These are phyloP conservation scores for Poeciliopsis presidionis DNA, from an alignment of 2,797 vertebrate genomes.

Conservation along the genomic window DNA sequence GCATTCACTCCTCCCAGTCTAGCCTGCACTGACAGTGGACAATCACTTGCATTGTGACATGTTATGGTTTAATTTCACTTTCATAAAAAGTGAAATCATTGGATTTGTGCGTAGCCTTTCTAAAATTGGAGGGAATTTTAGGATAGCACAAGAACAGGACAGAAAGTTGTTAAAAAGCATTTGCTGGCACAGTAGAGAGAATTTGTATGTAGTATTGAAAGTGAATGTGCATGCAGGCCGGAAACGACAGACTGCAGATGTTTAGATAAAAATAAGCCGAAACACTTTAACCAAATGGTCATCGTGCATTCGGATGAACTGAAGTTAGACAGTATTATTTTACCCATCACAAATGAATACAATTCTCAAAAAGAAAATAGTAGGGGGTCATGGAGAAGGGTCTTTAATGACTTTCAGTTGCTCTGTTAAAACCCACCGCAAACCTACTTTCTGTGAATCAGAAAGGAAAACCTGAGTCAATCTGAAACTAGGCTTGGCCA, in stretches of 20 bases:
- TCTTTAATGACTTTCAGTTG: not conserved
- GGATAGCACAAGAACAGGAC: not conserved
- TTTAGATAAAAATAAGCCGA: not conserved
- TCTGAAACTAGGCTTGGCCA: not conserved
- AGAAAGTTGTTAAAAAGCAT: not conserved
- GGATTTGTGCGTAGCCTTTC: not conserved
- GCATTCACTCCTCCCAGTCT: not conserved
- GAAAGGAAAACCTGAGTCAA: not conserved
- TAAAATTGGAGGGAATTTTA: not conserved
- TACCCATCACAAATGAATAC: not conserved
- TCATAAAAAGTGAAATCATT: not conserved
- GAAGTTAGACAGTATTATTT: not conserved
- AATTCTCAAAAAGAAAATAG: not conserved
- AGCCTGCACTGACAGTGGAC: not conserved
- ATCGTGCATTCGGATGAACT: not conserved
- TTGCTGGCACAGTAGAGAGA: accelerated
- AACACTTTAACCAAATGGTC: not conserved
- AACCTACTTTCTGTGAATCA: constrained; percentile 11
- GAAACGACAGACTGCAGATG: not conserved
- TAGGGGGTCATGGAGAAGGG: not conserved
- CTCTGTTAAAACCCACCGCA: constrained; percentile 5
- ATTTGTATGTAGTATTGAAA: not conserved
- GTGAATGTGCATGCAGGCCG: not conserved
- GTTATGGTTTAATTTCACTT: not conserved
- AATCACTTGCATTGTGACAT: not conserved